Evolutionary conservation across 2,797 vertebrate genomes (phyloP).

Genomic region (Erithacus rubecula): DNA sequence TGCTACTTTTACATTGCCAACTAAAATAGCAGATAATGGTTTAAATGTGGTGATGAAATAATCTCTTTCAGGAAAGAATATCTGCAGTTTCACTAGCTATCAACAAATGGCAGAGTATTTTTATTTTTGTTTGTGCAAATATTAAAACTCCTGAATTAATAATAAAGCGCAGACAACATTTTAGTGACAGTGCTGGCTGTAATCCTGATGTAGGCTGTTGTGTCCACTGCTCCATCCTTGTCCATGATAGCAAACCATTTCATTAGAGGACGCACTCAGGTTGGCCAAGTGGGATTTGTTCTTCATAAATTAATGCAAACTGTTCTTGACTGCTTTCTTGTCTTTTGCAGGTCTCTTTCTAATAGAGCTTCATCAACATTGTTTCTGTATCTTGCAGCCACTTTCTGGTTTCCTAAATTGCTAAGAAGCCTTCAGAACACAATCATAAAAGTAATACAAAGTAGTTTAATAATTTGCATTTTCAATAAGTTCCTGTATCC

Average conservation of each 20-base stretch:
- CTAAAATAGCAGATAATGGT: background rate
- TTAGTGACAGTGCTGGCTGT: background rate
- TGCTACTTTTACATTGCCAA: background rate
- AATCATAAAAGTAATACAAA: background rate
- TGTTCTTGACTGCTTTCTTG: background rate
- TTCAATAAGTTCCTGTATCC: background rate
- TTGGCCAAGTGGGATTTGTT: background rate
- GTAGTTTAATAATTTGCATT: background rate
- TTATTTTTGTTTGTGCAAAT: background rate
- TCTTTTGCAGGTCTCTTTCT: background rate
- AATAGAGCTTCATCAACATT: background rate
- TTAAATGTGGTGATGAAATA: background rate
- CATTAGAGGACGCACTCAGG: background rate
- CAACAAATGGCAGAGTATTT: background rate
- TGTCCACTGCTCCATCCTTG: background rate
- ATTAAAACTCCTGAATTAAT: background rate
- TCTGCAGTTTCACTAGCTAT: background rate
- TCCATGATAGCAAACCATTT: fast-evolving
- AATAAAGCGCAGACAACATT: background rate
- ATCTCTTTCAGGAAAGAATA: background rate
- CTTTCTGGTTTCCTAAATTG: background rate
- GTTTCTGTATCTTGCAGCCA: background rate
- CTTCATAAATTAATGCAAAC: background rate
- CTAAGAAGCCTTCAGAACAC: background rate
- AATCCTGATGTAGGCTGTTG: background rate